phyloP scores from a whole-genome alignment of 2,888 invertebrate species.

The Stenurella melanura region DNA sequence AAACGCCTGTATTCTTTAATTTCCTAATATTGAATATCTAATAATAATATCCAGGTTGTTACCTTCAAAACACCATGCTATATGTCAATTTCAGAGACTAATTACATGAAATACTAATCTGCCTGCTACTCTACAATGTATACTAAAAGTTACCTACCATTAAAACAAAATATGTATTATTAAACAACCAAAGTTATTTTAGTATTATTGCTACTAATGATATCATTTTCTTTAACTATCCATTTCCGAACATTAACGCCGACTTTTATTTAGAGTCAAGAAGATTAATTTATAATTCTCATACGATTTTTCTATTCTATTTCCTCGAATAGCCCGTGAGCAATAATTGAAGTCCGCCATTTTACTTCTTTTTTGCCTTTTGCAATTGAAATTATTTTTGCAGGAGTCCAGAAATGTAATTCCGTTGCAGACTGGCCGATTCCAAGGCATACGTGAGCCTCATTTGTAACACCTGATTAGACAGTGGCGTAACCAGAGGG shows the following conservation, averaged over 20 bases:
- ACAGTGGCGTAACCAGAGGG: conserved; percentile 22
- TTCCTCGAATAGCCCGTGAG: neutral
- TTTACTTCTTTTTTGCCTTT: conserved; percentile 34
- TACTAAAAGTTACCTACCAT: too few species aligned
- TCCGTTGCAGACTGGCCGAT: conserved; percentile 55
- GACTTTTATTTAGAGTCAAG: neutral
- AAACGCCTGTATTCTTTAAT: too few species aligned
- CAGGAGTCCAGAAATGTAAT: conserved; percentile 54
- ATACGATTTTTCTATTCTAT: conserved; percentile 16
- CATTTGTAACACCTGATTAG: conserved; percentile 56
- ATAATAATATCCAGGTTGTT: too few species aligned
- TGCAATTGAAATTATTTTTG: conserved; percentile 55
- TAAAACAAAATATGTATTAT: too few species aligned
- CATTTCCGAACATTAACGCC: neutral
- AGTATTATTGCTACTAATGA: too few species aligned
- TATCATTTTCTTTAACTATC: neutral
- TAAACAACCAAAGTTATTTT: too few species aligned
- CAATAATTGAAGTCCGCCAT: conserved; percentile 17
- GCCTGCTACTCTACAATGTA: too few species aligned
- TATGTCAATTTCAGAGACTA: too few species aligned
- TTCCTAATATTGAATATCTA: too few species aligned
- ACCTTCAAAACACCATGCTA: too few species aligned
- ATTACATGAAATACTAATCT: too few species aligned
- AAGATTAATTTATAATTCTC: conserved; percentile 4
- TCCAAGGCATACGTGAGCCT: conserved; percentile 55